These are phyloP conservation scores for Melanotaenia pygmaea DNA, from an alignment of 2,797 vertebrate species.

Conservation along the genomic window DNA sequence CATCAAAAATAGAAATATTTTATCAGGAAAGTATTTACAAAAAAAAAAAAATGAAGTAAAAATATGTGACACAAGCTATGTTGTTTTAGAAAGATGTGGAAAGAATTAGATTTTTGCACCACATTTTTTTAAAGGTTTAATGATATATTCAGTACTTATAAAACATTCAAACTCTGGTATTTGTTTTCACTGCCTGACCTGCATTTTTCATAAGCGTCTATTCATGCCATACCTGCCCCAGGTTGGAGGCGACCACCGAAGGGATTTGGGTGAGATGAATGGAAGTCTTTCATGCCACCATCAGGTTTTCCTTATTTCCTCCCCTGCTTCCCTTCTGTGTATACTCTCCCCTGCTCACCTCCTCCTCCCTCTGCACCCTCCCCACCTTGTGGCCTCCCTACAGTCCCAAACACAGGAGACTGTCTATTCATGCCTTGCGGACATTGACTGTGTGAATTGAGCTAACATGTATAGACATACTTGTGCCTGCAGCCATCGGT, in stretches of 20 bases:
- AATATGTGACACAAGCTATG: neutral
- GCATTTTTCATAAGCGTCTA: slow-evolving; percentile 71
- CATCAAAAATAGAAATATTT: neutral
- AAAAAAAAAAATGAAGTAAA: no score
- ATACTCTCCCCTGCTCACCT: slow-evolving; percentile 48
- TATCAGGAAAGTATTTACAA: no score
- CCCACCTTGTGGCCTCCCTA: slow-evolving; percentile 57
- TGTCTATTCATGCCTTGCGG: slow-evolving; percentile 77
- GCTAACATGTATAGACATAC: slow-evolving; percentile 38
- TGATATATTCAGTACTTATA: neutral
- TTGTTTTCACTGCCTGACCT: slow-evolving; percentile 49
- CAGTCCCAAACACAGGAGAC: slow-evolving; percentile 68
- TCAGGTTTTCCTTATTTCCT: slow-evolving; percentile 73
- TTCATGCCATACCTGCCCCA: slow-evolving; percentile 70
- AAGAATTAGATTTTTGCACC: neutral
- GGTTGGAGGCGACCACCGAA: slow-evolving; percentile 66
- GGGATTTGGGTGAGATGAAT: slow-evolving; percentile 77
- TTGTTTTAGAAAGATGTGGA: neutral
- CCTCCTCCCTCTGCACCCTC: slow-evolving; percentile 51
- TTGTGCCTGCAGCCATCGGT: neutral
- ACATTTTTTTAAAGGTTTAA: neutral
- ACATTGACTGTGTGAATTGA: slow-evolving; percentile 65
- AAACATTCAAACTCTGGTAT: slow-evolving; percentile 26
- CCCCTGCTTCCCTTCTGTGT: slow-evolving; percentile 54
- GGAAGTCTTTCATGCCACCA: slow-evolving; percentile 76